Evolutionary conservation across 2,113 vertebrate species (phyloP).

Genomic region (Vulpes lagopus): DNA sequence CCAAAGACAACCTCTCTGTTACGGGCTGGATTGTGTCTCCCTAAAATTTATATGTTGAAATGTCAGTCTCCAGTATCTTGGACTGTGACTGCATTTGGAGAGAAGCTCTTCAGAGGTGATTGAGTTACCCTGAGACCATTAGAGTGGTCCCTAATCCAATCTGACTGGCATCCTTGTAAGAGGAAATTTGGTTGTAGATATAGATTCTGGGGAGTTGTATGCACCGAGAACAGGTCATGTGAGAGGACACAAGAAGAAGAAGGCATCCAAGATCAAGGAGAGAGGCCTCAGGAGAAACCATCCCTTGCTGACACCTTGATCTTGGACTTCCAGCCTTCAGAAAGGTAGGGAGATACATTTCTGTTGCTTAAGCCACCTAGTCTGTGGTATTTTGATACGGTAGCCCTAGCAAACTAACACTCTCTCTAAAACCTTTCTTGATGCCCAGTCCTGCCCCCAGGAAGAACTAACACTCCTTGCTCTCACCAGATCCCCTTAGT

Average conservation of each 20-base stretch:
- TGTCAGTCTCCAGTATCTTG: not conserved
- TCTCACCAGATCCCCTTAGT: not conserved
- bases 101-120: not conserved
- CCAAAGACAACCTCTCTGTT: not conserved
- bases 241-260: not conserved
- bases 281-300: not conserved
- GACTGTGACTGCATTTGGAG: not conserved
- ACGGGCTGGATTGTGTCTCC: not conserved
- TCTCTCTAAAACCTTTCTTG: not conserved
- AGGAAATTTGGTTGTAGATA: not conserved
- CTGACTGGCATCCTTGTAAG: not conserved
- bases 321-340: not conserved
- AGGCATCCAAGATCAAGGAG: not conserved
- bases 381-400: not conserved
- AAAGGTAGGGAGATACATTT: not conserved
- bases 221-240: not conserved
- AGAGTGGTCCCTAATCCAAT: not conserved
- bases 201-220: not conserved
- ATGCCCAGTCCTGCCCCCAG: rapidly evolving
- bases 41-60: not conserved
- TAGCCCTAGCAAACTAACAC: not conserved
- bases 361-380: not conserved
- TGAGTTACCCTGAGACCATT: not conserved
- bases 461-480: not conserved
- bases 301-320: not conserved